Percentiles rank a stretch among this genome's conserved stretches.
Conservation (phyloP, 2,888 invertebrate species). For the Erpobdella octoculata region DNA sequence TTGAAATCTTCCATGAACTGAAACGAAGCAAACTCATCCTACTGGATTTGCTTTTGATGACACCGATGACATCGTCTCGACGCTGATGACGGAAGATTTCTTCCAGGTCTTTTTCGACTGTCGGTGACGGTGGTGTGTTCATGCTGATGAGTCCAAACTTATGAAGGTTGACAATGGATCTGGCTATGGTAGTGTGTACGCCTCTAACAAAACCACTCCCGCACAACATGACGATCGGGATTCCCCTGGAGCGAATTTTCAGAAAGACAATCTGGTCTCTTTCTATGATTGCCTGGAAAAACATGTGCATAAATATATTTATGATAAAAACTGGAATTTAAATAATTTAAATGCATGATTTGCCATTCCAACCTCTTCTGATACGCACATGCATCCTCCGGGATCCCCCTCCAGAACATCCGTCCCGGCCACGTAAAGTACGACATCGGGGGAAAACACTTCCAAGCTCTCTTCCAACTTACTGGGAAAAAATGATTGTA, state of each 20-base stretch:
- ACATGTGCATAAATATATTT: too few species aligned
- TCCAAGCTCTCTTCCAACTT: constrained; percentile 12
- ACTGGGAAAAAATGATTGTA: not conserved
- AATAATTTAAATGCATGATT: not conserved
- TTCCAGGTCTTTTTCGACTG: too few species aligned
- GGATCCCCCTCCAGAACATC: constrained; percentile 73
- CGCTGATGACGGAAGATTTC: too few species aligned
- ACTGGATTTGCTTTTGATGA: too few species aligned
- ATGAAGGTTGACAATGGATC: constrained; percentile 70
- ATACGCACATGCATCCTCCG: constrained; percentile 66
- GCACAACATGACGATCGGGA: constrained; percentile 77
- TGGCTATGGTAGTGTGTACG: constrained; percentile 73
- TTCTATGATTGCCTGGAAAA: constrained; percentile 72
- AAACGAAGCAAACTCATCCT: too few species aligned
- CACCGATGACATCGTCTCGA: too few species aligned
- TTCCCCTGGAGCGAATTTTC: constrained; percentile 58
- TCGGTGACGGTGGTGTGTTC: not conserved
- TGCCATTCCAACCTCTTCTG: constrained; percentile 58
- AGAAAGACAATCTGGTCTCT: constrained; percentile 76
- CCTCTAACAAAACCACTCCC: constrained; percentile 75
- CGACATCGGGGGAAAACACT: constrained; percentile 66
- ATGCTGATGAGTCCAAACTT: constrained; percentile 27
- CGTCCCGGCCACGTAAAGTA: constrained; percentile 89
- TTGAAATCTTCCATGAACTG: too few species aligned
- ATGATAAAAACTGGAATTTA: not conserved